Conservation (phyloP, 2,797 vertebrate genomes). For the Anniella stebbinsi region DNA sequence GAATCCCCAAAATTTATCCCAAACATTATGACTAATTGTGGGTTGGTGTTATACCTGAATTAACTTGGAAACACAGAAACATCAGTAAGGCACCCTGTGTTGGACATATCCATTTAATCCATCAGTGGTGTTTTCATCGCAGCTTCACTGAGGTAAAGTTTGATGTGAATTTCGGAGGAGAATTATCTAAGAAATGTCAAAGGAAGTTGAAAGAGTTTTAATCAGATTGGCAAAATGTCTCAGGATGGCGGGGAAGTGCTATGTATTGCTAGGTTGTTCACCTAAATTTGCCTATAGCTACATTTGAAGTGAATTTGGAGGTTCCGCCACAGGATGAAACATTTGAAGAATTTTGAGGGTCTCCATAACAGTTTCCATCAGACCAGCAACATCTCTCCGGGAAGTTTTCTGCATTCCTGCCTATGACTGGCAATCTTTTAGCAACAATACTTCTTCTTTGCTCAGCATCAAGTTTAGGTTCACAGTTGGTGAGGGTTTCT, state of each 20-base stretch:
- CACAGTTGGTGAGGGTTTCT: not conserved
- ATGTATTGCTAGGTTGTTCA: not conserved
- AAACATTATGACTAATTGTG: not conserved
- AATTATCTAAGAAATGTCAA: not conserved
- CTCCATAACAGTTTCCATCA: too few relatives aligned
- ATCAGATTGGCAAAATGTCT: too few relatives aligned
- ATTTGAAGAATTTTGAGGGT: not conserved
- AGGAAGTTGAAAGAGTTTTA: not conserved
- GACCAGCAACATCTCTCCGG: not conserved
- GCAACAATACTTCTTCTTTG: not conserved
- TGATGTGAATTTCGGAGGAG: not conserved
- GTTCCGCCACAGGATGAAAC: not conserved
- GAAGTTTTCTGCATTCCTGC: not conserved
- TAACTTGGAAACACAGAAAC: not conserved
- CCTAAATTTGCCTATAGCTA: not conserved
- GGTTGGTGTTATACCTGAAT: too few relatives aligned
- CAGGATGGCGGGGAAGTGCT: not conserved
- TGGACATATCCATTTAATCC: not conserved
- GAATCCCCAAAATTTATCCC: not conserved
- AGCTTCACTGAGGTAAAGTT: not conserved
- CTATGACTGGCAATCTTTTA: not conserved
- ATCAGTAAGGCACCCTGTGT: not conserved
- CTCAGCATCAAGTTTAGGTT: not conserved
- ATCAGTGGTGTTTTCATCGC: not conserved
- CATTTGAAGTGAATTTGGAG: not conserved